These are phyloP conservation scores for Oreonectes daqikongensis DNA, from an alignment of 2,797 vertebrate genomes.

Conservation along the genomic window DNA sequence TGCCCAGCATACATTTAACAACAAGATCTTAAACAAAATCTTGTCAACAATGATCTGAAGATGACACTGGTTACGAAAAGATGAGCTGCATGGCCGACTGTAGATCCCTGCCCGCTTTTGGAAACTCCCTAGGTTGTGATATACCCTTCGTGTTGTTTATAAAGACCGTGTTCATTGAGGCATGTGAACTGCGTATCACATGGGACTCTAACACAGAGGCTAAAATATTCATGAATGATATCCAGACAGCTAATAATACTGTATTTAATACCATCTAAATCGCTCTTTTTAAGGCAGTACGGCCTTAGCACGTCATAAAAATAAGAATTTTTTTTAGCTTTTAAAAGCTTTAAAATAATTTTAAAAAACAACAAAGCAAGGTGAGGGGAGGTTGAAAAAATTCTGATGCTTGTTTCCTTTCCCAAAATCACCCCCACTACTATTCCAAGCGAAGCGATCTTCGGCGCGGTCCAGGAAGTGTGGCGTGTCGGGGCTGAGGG, in stretches of 20 bases:
- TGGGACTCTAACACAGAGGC: constrained; percentile 2
- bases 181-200: constrained; percentile 1
- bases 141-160: neutral
- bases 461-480: constrained; percentile 58
- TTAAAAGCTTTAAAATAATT: too few relatives aligned
- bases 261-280: neutral
- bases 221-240: constrained; percentile 18
- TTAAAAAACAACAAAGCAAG: constrained; percentile 57
- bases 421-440: constrained; percentile 59
- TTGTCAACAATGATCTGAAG: neutral
- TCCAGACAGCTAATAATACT: constrained; percentile 31
- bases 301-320: neutral
- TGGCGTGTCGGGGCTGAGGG: constrained; percentile 56
- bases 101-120: too few relatives aligned
- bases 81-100: neutral
- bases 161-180: neutral
- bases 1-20: neutral
- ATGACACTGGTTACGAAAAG: neutral
- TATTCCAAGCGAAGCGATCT: constrained; percentile 50
- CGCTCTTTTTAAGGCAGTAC: neutral
- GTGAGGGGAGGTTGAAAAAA: constrained; percentile 50
- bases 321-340: neutral
- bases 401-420: constrained; percentile 51
- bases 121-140: neutral
- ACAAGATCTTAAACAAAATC: neutral